These are phyloP conservation scores for Pseudocheirus occidentalis DNA, from an alignment of 2,797 vertebrate genomes.

Conservation along the genomic window DNA sequence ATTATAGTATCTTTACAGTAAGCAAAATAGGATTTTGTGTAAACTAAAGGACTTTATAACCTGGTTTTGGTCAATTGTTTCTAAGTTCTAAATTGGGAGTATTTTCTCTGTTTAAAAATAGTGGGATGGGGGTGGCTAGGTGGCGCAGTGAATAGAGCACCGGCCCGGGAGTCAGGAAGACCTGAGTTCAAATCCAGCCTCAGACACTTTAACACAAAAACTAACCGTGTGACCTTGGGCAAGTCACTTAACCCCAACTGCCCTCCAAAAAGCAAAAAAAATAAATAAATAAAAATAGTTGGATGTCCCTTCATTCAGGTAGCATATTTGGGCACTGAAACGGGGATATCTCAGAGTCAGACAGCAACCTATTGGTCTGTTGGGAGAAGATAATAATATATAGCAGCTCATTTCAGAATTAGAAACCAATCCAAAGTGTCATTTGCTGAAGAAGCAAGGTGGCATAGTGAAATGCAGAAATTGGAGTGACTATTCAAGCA, in stretches of 20 bases:
- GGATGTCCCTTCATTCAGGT: background rate
- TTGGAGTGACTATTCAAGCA: background rate
- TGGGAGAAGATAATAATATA: background rate
- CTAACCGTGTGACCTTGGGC: no score
- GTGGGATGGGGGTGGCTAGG: no score
- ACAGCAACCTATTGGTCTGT: background rate
- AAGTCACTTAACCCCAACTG: no score
- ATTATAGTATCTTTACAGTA: background rate
- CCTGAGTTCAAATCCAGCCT: no score
- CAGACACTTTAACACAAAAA: no score
- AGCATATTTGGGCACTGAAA: background rate
- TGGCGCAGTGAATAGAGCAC: no score
- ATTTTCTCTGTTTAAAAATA: background rate
- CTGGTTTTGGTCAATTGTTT: background rate
- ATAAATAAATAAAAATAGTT: no score
- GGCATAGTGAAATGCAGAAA: background rate
- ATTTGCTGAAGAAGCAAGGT: background rate
- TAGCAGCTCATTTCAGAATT: background rate
- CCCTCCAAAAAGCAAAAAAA: no score
- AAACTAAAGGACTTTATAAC: background rate
- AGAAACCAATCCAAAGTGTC: background rate
- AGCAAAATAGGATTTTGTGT: background rate
- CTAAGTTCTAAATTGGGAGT: background rate
- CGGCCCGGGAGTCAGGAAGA: no score
- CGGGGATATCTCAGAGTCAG: background rate